phyloP scores from a whole-genome alignment of 2,888 invertebrate species.

The Himalopsyche kuldschensis region DNA sequence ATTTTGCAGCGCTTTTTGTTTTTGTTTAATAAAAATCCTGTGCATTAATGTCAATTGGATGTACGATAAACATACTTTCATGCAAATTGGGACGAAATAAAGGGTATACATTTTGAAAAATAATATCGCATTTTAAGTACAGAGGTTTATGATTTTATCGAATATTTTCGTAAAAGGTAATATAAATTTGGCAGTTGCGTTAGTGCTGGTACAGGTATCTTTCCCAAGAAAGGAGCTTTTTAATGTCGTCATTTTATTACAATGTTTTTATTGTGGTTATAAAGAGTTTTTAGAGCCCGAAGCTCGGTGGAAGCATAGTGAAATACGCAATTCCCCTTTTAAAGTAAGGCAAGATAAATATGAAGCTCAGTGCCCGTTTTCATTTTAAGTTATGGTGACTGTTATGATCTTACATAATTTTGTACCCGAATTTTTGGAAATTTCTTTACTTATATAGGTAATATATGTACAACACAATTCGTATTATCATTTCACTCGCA shows the following conservation, averaged over 20 bases:
- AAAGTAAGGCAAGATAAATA: not conserved
- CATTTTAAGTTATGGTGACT: not conserved
- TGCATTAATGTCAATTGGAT: no score
- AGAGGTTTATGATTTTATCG: no score
- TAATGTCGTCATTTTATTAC: slow-evolving; percentile 1
- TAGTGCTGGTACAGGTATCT: not conserved
- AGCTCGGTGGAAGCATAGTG: not conserved
- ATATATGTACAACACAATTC: not conserved
- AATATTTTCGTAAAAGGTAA: no score
- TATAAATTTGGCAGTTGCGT: no score
- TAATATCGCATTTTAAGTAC: no score
- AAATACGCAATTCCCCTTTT: not conserved
- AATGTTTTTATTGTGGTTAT: slow-evolving; percentile 1
- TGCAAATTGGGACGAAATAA: no score
- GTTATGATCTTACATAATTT: not conserved
- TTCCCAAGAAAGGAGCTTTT: not conserved
- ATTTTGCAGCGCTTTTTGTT: no score
- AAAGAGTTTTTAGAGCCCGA: not conserved
- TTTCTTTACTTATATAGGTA: not conserved
- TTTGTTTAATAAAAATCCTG: no score
- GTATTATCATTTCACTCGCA: not conserved
- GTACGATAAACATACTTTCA: no score
- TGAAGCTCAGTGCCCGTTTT: not conserved
- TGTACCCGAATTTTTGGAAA: not conserved
- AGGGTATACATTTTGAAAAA: no score